Conservation (phyloP, 1,140 invertebrate species). For the Brachionus paranguensis region DNA sequence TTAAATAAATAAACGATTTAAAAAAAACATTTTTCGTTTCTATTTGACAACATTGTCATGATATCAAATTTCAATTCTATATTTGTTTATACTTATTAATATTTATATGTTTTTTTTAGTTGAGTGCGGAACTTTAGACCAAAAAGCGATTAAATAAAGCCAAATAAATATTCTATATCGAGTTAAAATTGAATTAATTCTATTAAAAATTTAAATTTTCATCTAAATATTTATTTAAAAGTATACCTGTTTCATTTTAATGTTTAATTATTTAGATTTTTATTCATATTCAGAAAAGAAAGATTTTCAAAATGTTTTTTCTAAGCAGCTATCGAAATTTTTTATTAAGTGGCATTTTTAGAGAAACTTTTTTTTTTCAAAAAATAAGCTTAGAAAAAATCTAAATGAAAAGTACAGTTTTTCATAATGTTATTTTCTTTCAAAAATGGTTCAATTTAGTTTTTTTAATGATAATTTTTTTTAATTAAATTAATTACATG, state of each 20-base stretch:
- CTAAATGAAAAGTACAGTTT: background rate
- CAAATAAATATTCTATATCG: background rate
- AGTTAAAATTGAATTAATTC: background rate
- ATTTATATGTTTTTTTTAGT: background rate
- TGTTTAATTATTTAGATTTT: constrained; percentile 1
- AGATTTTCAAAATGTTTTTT: background rate
- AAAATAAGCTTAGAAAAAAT: background rate
- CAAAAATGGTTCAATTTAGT: too few species aligned
- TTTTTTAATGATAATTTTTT: too few species aligned
- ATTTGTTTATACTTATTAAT: background rate
- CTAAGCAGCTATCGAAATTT: background rate
- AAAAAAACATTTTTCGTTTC: background rate
- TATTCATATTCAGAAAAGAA: background rate
- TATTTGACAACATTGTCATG: background rate
- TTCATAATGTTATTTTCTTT: too few species aligned
- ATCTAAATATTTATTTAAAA: constrained; percentile 6
- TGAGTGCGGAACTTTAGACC: background rate
- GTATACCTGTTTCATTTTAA: background rate
- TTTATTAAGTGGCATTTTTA: too few species aligned
- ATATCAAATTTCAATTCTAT: constrained; percentile 6
- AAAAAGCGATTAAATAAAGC: constrained; percentile 3
- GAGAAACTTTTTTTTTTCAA: background rate
- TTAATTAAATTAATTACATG: background rate
- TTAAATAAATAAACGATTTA: background rate
- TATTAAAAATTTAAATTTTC: constrained; percentile 17